Base-by-base conservation (phyloP, 2,113 vertebrate genomes). In the Ochotona curzoniae region DNA sequence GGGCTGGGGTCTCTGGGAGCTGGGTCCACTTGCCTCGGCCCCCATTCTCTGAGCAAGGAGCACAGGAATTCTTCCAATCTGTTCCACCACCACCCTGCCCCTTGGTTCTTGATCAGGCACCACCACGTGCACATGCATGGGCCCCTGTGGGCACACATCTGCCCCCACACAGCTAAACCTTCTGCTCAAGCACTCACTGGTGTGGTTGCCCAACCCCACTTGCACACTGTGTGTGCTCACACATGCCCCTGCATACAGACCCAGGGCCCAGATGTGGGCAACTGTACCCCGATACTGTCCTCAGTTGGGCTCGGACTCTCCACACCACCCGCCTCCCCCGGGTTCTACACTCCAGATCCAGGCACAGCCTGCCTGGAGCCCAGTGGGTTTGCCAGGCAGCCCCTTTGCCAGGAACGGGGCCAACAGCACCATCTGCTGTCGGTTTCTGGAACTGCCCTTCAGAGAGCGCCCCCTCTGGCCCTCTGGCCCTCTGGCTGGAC, bases 351-450 rank as follows among this genome's bases (percentile, higher is more conserved):
- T 44, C 38, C 38, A 44, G 38, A 44, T 44, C 38, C 38, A 44
- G 38, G 38, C 38, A 44, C 38, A 44, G 38, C 38, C 38, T 44
- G 38, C 38, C 54, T 3, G 0, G 25, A 63, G 69, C 2, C 54
- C 3, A 10, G 0, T 8, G 17, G 14, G 0, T 69, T 2, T 2
- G 44, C 23, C 38, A 6, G 15, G 10, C 60, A 6, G 20, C 80
- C 30, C 44, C 9, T 35, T 44, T 1, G 73, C 28, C 25, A 14
- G 92, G 93, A 85, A 89, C 0, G 96, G 82, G 81, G 30, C 30
- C 90, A 96, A 95, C 63, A 94, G 94, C 96, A 47, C 97, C 97
- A 97, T 75, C 97, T 97, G 81, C 96, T 91, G 97, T 49, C 61
- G 0, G 8, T 9, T 80, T 69, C 57, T n/a, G 57, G 93, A 47